Conservation (phyloP, 1,140 invertebrate species). For the Saccostrea cuccullata region DNA sequence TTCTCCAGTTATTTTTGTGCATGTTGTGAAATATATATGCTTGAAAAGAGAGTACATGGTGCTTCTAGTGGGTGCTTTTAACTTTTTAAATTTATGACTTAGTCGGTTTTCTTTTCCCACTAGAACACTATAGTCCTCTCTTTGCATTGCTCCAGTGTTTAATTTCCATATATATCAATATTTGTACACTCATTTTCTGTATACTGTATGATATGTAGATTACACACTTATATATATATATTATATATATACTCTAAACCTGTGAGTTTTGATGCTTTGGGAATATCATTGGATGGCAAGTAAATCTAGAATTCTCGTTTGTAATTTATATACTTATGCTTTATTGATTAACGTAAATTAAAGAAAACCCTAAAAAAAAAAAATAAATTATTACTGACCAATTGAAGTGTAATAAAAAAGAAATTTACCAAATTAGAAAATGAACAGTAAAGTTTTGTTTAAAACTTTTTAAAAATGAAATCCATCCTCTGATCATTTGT, state of each 20-base stretch:
- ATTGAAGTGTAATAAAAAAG: not conserved
- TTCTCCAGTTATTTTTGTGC: slow-evolving; percentile 35
- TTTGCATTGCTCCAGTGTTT: slow-evolving; percentile 35
- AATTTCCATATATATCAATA: slow-evolving; percentile 36
- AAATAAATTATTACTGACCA: not conserved
- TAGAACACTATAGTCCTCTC: not conserved
- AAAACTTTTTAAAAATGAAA: not conserved
- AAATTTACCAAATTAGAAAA: not conserved
- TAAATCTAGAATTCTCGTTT: not conserved
- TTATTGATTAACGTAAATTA: not conserved
- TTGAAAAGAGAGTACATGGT: slow-evolving; percentile 11
- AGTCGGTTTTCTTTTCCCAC: not conserved
- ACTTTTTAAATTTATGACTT: not conserved
- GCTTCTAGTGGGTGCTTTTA: not conserved
- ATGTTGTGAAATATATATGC: slow-evolving; percentile 36
- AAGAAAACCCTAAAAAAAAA: not conserved
- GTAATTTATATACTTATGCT: not conserved
- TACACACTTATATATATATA: slow-evolving; percentile 23
- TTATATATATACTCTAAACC: slow-evolving; percentile 34
- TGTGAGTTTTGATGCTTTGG: slow-evolving; percentile 32
- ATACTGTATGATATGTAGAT: slow-evolving; percentile 30
- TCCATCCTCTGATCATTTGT: slow-evolving; percentile 13
- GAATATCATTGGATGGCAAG: slow-evolving; percentile 19
- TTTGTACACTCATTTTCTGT: slow-evolving; percentile 37
- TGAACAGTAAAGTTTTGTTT: not conserved